A percentile compares a stretch with the other conserved stretches of the same genome.
Evolutionary conservation across 2,888 invertebrate species (phyloP).

Genomic region (Leptothorax acervorum): DNA sequence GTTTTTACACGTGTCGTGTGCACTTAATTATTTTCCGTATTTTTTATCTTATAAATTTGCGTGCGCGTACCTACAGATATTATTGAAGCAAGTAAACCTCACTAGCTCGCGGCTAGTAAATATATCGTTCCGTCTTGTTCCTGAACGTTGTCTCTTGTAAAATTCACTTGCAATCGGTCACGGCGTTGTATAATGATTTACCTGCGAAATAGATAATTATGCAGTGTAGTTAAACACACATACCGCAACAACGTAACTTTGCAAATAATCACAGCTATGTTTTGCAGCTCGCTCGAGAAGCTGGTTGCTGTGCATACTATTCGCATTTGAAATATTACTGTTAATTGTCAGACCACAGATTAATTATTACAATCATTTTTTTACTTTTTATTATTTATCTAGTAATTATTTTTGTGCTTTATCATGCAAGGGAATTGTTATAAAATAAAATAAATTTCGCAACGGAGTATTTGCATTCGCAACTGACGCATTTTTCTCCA

Average conservation of each 20-base stretch:
- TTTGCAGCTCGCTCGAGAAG: background rate
- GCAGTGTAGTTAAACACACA: constrained; percentile 5
- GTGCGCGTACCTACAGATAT: background rate
- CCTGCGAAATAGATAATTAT: constrained; percentile 51
- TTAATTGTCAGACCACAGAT: background rate
- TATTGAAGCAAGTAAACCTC: constrained; percentile 25
- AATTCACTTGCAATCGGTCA: constrained; percentile 41
- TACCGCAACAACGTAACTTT: constrained; percentile 14
- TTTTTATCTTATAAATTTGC: background rate
- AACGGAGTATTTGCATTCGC: background rate
- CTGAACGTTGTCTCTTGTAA: constrained; percentile 39
- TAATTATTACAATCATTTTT: background rate
- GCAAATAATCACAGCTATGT: constrained; percentile 37
- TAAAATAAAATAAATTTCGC: background rate
- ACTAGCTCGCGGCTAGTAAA: constrained; percentile 16
- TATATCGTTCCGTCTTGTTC: constrained; percentile 38
- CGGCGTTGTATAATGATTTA: constrained; percentile 42
- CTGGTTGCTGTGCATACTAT: background rate
- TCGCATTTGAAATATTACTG: background rate
- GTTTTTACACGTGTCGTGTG: background rate
- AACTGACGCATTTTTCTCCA: background rate
- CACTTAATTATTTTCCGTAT: background rate
- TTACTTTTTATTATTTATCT: background rate
- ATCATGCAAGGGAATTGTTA: background rate
- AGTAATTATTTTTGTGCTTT: background rate